phyloP scores from a whole-genome alignment of 2,113 vertebrate species.

The Climacteris rufus region DNA sequence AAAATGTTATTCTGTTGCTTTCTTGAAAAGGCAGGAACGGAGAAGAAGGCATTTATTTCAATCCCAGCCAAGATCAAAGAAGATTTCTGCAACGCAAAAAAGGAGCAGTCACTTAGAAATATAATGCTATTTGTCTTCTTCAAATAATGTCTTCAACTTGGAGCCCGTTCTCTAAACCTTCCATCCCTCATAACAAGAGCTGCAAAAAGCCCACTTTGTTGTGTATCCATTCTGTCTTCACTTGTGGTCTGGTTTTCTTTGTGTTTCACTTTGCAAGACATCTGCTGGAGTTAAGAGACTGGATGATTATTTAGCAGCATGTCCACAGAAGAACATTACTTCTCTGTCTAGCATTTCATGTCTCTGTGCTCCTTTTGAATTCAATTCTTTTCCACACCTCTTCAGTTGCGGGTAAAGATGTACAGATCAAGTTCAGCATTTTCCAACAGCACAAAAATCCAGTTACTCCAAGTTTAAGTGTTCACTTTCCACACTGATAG shows the following conservation, averaged over 20 bases:
- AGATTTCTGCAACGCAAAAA: constrained; percentile 3
- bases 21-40: neutral
- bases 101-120: neutral
- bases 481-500: neutral
- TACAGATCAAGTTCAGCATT: neutral
- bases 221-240: neutral
- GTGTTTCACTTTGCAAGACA: neutral
- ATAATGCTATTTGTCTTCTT: neutral
- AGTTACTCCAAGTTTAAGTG: neutral
- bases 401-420: neutral
- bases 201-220: neutral
- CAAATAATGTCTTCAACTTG: neutral
- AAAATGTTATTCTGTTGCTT: neutral
- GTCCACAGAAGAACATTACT: neutral
- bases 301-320: neutral
- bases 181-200: neutral
- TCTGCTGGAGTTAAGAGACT: neutral
- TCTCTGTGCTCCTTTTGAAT: neutral
- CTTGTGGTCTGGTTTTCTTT: neutral
- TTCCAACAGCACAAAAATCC: neutral
- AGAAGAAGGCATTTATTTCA: neutral
- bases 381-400: neutral
- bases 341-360: neutral
- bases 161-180: neutral
- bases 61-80: constrained; percentile 7